These are phyloP conservation scores for Galago senegalensis DNA, from an alignment of 2,797 vertebrate species.

Conservation along the genomic window DNA sequence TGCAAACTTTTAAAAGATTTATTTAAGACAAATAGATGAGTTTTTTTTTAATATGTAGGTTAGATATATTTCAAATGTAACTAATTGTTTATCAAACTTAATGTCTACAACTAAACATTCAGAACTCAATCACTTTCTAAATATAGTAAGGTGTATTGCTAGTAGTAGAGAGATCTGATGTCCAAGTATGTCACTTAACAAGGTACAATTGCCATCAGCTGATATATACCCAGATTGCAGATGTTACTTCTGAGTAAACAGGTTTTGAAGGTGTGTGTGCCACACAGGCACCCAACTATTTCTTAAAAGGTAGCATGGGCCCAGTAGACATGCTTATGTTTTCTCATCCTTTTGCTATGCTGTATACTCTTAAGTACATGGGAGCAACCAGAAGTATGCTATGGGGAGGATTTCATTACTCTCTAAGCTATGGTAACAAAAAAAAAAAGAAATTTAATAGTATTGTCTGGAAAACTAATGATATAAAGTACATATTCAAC, in stretches of 20 bases:
- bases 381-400: neutral
- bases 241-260: neutral
- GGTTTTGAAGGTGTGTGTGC: neutral
- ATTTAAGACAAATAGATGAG: slow-evolving; percentile 8
- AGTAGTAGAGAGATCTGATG: neutral
- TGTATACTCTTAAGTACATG: neutral
- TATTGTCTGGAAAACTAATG: neutral
- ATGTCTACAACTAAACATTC: neutral
- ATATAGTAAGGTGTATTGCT: neutral
- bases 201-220: neutral
- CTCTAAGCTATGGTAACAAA: neutral
- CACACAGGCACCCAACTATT: neutral
- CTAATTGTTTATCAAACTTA: neutral
- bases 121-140: neutral
- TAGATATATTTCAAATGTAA: neutral
- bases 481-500: neutral
- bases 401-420: neutral
- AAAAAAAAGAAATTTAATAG: neutral
- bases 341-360: neutral
- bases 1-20: neutral
- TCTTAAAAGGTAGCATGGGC: neutral
- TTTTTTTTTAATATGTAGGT: neutral
- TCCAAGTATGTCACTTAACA: neutral
- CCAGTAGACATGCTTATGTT: neutral
- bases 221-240: neutral